Conservation (phyloP, 2,888 invertebrate species). For the Chymomyza amoena region DNA sequence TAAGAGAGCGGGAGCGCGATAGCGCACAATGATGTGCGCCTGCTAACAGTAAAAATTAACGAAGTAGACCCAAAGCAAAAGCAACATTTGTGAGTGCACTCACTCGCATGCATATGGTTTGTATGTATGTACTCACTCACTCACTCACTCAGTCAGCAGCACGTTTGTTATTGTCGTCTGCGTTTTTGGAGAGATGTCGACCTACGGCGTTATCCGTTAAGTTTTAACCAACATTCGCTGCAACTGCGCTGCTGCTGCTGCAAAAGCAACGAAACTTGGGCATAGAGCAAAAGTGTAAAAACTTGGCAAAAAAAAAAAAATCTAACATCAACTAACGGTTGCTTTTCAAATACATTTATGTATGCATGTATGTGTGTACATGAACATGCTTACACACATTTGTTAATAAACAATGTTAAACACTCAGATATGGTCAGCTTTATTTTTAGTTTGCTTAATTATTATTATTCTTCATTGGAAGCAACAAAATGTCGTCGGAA, state of each 20-base stretch:
- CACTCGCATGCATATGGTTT: neutral
- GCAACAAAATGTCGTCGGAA: too few species aligned
- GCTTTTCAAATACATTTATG: neutral
- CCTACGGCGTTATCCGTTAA: neutral
- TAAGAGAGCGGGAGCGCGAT: neutral
- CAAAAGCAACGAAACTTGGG: too few species aligned
- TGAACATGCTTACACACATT: too few species aligned
- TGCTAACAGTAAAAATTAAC: conserved; percentile 34
- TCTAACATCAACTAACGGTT: neutral
- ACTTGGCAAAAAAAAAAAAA: neutral
- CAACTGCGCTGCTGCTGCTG: neutral
- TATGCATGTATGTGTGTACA: too few species aligned
- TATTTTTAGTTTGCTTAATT: too few species aligned
- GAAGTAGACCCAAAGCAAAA: conserved; percentile 17
- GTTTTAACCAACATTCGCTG: neutral
- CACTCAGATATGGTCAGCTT: too few species aligned
- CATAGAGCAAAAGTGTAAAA: neutral
- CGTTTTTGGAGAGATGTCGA: conserved; percentile 5
- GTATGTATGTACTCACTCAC: neutral
- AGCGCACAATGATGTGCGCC: conserved; percentile 29
- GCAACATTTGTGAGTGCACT: conserved; percentile 4
- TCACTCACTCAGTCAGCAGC: too few species aligned
- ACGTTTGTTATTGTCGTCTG: neutral
- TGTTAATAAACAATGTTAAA: too few species aligned
- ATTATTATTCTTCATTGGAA: too few species aligned